A percentile compares a stretch with the other conserved stretches of the same genome.
Conservation (phyloP, 2,113 vertebrate species). For the Lepisosteus oculatus region DNA sequence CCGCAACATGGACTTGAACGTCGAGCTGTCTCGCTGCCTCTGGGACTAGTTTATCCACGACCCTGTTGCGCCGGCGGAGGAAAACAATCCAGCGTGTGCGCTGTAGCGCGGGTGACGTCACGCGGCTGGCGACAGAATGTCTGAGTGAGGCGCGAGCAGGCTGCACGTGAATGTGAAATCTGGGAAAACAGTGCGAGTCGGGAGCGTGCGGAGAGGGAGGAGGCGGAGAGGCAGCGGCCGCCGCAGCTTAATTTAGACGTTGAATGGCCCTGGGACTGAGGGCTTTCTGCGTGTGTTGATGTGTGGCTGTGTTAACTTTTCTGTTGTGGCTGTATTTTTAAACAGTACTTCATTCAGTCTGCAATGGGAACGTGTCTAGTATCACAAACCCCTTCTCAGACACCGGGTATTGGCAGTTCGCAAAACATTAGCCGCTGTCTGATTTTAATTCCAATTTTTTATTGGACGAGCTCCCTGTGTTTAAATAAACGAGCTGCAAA, state of each 20-base stretch:
- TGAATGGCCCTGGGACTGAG: constrained; percentile 29
- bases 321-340: not conserved
- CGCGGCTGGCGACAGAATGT: constrained; percentile 75
- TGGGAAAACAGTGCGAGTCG: constrained; percentile 58
- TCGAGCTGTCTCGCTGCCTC: too few relatives aligned
- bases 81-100: constrained; percentile 47
- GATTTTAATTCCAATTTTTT: too few relatives aligned
- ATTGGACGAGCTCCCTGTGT: too few relatives aligned
- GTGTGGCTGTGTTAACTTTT: constrained; percentile 14
- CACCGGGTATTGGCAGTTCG: too few relatives aligned
- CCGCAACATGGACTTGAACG: too few relatives aligned
- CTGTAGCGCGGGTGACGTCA: constrained; percentile 64
- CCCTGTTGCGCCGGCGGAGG: constrained; percentile 51
- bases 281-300: constrained; percentile 13
- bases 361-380: constrained; percentile 15
- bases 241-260: constrained; percentile 14
- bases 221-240: constrained; percentile 4
- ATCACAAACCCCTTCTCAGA: constrained; percentile 20
- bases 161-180: constrained; percentile 71
- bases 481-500: too few relatives aligned
- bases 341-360: not conserved
- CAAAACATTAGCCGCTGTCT: too few relatives aligned
- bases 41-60: constrained; percentile 61
- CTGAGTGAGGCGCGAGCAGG: constrained; percentile 70
- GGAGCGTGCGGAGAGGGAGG: constrained; percentile 11